These are phyloP conservation scores for Pitangus sulphuratus DNA, from an alignment of 2,797 vertebrate genomes.

Conservation along the genomic window DNA sequence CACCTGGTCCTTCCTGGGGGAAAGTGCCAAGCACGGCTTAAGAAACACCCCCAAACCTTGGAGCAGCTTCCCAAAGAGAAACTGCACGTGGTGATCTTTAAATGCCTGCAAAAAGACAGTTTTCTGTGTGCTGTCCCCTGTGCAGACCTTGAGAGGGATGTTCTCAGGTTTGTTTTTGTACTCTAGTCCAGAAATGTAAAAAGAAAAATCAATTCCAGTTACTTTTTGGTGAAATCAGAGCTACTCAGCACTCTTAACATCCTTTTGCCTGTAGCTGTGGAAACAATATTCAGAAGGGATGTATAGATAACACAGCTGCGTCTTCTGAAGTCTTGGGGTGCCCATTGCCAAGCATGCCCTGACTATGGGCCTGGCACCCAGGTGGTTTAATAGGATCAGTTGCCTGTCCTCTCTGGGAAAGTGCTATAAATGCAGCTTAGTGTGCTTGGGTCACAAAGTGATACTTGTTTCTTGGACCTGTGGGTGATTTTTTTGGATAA, in stretches of 20 bases:
- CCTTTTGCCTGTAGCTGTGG: neutral
- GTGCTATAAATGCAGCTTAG: neutral
- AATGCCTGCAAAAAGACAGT: neutral
- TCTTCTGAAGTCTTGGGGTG: neutral
- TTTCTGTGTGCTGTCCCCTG: neutral
- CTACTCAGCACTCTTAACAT: accelerated
- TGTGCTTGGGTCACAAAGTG: neutral
- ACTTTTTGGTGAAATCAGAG: neutral
- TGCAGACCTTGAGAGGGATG: neutral
- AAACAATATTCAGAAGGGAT: neutral
- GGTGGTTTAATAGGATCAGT: neutral
- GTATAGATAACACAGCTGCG: neutral
- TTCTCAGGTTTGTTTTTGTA: neutral
- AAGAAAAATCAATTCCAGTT: neutral
- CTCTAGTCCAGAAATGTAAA: neutral
- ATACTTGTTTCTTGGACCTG: accelerated
- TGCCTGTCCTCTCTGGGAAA: neutral
- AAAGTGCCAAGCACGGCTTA: accelerated
- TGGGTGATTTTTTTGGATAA: neutral
- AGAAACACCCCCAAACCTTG: neutral
- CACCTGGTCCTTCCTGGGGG: accelerated
- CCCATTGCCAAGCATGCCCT: neutral
- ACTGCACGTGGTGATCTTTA: accelerated
- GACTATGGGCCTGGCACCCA: accelerated
- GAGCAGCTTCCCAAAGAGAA: accelerated